Base-by-base conservation (phyloP, 2,888 invertebrate genomes). In the Drosophila incognita region DNA sequence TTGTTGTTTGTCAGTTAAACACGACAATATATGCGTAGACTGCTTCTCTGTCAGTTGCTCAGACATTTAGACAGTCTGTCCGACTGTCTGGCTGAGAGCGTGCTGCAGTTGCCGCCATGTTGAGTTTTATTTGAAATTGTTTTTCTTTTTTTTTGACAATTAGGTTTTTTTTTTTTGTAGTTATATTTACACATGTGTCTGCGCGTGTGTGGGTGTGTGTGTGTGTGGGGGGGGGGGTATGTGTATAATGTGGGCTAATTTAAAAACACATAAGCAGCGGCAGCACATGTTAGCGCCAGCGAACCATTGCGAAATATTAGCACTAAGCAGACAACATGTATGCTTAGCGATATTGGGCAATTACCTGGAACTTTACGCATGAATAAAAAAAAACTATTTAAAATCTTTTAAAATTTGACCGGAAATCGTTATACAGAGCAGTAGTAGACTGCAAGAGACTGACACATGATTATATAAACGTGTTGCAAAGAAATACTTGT, bases 161-260 rank as follows among this genome's bases (percentile, higher is more conserved):
- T 85, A 85, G 82, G 87, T 85, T 70, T 76, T 74, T 69, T 27
- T 68, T 74, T 74, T 85, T 78, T 69, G 76, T 78, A 72, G 83
- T 86, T 85, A 77, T 73, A 87, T 73, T 76, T 71, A 71, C 72
- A 69, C 61, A 36, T n/a, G 49, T 69, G 73, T 73, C 40, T 35
- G 24, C 4, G 11, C 29, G 33, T 15, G 7, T 49, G 48, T 68
- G 61, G 15, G 77, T 86, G 70, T 67, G 15, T 62, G 64, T 53
- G 74, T 85, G 70, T 67, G 6, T 72, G 82, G 69, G 63, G n/a
- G 76, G 82, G 76, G 83, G 69, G 69, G 15, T 64, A 68, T 83
- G 69, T 70, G 4, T 64, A 63, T n/a, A 10, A 78, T 83, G 65
- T 69, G 2, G 60, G 69, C 53, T 79, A 82, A 81, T 85, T 84